Evolutionary conservation across 2,888 invertebrate species (phyloP).

Genomic region (Sinopyrophorus schimmeli): DNA sequence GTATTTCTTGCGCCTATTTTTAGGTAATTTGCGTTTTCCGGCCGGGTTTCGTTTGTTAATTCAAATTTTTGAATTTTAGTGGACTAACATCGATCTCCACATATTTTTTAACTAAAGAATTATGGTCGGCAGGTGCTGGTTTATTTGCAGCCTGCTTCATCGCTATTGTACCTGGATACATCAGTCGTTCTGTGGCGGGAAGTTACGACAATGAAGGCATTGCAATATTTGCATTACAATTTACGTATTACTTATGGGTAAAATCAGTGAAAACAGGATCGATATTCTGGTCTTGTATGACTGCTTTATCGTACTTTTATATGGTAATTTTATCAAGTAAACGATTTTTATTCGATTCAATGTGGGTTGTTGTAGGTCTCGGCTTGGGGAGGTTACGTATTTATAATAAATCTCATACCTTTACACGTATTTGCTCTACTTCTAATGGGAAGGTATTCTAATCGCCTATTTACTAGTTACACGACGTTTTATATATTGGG

Average conservation of each 20-base stretch:
- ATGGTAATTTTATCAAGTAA: conserved; percentile 72
- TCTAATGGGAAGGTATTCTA: conserved; percentile 94
- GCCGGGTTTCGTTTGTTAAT: neutral
- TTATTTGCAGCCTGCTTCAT: conserved; percentile 99
- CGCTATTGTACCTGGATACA: conserved; percentile 98
- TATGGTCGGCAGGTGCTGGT: conserved; percentile 96
- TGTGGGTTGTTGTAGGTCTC: conserved; percentile 69
- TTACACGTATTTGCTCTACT: conserved; percentile 94
- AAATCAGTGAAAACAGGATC: conserved; percentile 98
- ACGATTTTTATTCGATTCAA: neutral
- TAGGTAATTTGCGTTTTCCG: conserved; percentile 65
- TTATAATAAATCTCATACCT: conserved; percentile 98
- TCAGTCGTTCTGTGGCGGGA: conserved; percentile 97
- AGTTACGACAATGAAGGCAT: conserved; percentile 99
- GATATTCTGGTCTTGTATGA: conserved; percentile 93
- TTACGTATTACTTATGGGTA: conserved; percentile 98
- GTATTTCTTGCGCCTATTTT: conserved; percentile 98
- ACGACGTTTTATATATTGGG: conserved; percentile 97
- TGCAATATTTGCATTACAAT: conserved; percentile 98
- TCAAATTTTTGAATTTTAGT: conserved; percentile 62
- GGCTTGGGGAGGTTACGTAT: conserved; percentile 99
- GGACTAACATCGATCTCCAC: conserved; percentile 97
- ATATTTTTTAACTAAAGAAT: conserved; percentile 94
- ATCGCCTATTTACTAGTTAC: conserved; percentile 91
- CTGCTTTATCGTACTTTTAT: conserved; percentile 97